phyloP scores from a whole-genome alignment of 2,888 invertebrate species.

The Pecten maximus region DNA sequence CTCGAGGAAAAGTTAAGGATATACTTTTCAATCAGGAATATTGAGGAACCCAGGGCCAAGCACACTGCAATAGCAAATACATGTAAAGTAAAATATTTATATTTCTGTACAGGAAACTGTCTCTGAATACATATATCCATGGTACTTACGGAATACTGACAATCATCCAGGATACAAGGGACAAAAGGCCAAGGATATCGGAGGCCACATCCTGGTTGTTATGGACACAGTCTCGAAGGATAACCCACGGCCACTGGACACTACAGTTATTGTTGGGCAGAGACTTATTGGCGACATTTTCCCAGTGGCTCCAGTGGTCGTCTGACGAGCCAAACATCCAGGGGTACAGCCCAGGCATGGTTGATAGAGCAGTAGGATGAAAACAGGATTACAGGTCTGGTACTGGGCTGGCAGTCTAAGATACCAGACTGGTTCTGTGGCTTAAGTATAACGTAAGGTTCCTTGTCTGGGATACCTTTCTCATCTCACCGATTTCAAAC shows the following conservation, averaged over 20 bases:
- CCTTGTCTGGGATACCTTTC: background rate
- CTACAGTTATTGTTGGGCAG: constrained; percentile 61
- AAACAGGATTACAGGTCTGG: too few relatives aligned
- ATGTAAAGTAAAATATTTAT: too few relatives aligned
- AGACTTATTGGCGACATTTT: background rate
- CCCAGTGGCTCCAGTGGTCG: background rate
- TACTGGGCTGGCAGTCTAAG: too few relatives aligned
- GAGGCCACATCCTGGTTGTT: constrained; percentile 67
- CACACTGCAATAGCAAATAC: too few relatives aligned
- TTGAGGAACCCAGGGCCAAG: too few relatives aligned
- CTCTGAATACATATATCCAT: background rate
- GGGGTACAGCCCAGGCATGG: constrained; percentile 44
- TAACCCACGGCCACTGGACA: constrained; percentile 70
- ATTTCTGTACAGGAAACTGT: too few relatives aligned
- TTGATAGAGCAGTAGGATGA: background rate
- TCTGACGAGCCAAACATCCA: constrained; percentile 36
- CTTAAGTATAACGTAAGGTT: background rate
- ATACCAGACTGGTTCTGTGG: too few relatives aligned
- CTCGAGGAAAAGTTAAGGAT: too few relatives aligned
- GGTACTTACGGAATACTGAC: constrained; percentile 74
- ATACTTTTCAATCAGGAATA: too few relatives aligned
- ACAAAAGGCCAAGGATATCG: constrained; percentile 69
- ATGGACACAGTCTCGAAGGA: constrained; percentile 72
- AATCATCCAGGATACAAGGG: constrained; percentile 70
- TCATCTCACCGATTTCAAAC: background rate